phyloP scores from a whole-genome alignment of 2,113 vertebrate species.

The Indri indri region DNA sequence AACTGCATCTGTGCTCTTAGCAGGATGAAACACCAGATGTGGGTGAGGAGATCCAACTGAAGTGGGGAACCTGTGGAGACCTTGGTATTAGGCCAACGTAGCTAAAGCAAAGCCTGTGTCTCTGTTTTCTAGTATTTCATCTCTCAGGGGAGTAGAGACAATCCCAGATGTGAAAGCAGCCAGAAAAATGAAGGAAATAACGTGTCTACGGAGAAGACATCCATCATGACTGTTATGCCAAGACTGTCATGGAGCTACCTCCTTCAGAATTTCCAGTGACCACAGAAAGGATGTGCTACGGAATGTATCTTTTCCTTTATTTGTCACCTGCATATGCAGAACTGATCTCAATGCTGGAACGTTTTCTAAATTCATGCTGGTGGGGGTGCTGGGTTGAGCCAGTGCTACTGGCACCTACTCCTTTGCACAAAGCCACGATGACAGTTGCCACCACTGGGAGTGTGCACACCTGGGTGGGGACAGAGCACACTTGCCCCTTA shows the following conservation, averaged over 20 bases:
- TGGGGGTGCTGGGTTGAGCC: background rate
- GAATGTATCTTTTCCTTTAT: background rate
- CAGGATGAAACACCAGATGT: background rate
- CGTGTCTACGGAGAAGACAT: background rate
- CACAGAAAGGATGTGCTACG: background rate
- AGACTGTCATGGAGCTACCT: background rate
- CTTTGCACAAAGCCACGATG: background rate
- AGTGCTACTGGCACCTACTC: too few relatives aligned
- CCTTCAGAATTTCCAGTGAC: background rate
- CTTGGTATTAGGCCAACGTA: background rate
- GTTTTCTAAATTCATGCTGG: background rate
- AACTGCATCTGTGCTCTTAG: background rate
- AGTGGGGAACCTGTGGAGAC: background rate
- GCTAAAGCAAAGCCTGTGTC: background rate
- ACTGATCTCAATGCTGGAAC: background rate
- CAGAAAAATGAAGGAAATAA: background rate
- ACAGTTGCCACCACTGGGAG: background rate
- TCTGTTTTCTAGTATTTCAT: background rate
- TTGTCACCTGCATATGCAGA: background rate
- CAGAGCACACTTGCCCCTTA: background rate
- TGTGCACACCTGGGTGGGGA: background rate
- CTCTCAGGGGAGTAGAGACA: background rate
- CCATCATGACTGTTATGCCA: too few relatives aligned
- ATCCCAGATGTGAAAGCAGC: background rate
- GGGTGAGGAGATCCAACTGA: background rate